Conservation (phyloP, 2,888 invertebrate species). For the Zaprionus lineosus region DNA sequence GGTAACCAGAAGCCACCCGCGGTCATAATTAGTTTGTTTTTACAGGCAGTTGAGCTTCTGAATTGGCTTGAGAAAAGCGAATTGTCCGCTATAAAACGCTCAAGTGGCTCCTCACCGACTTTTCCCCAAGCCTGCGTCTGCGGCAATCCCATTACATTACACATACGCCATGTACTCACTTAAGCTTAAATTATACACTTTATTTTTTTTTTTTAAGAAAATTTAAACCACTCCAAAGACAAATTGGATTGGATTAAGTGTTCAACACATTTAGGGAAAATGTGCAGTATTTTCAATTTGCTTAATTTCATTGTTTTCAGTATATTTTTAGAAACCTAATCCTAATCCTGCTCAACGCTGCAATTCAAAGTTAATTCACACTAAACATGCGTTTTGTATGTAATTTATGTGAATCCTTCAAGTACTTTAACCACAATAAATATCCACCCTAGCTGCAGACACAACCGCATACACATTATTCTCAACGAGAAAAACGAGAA, state of each 20-base stretch:
- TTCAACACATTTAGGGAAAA: too few species aligned
- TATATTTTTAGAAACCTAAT: too few species aligned
- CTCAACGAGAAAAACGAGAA: too few species aligned
- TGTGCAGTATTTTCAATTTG: too few species aligned
- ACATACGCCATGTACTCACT: constrained; percentile 46
- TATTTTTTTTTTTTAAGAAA: too few species aligned
- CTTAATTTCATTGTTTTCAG: neutral
- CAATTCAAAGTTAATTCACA: constrained; percentile 5
- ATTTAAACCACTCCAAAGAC: too few species aligned
- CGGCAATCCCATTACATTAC: constrained; percentile 48
- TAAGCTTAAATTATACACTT: constrained; percentile 8
- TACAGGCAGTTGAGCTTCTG: constrained; percentile 65
- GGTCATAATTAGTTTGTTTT: constrained; percentile 76
- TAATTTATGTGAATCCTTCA: constrained; percentile 25
- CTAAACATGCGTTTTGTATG: constrained; percentile 13
- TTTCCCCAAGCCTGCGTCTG: constrained; percentile 8
- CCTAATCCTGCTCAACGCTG: neutral
- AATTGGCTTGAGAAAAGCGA: constrained; percentile 51
- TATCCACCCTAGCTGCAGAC: constrained; percentile 32
- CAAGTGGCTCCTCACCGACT: constrained; percentile 33
- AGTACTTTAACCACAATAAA: constrained; percentile 46
- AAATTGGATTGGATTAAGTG: too few species aligned
- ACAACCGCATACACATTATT: constrained; percentile 28
- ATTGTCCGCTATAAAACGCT: constrained; percentile 46
- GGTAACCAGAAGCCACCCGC: constrained; percentile 49